A percentile compares a stretch with the other conserved stretches of the same genome.
Evolutionary conservation across 1,140 invertebrate genomes (phyloP).

Genomic region (Propsilocerus akamusi): DNA sequence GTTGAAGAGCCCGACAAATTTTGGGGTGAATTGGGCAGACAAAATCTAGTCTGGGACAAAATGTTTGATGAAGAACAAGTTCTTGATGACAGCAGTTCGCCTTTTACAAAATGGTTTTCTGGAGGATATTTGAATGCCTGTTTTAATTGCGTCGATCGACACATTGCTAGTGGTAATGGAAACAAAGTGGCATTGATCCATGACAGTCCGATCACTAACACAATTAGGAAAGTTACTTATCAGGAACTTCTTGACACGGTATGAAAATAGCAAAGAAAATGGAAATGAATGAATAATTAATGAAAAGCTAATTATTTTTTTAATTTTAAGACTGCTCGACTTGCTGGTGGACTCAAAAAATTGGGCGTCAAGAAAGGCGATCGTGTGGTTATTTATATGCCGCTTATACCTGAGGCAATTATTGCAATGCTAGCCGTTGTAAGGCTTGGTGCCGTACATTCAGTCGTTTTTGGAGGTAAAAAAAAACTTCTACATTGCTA

Average conservation of each 20-base stretch:
- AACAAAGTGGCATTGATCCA: conserved; percentile 68
- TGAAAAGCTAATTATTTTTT: conserved; percentile 3
- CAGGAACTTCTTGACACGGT: conserved; percentile 59
- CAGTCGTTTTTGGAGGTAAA: conserved; percentile 71
- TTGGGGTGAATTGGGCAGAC: conserved; percentile 57
- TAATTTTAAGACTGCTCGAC: conserved; percentile 37
- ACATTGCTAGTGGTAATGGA: conserved; percentile 61
- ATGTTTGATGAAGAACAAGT: conserved; percentile 61
- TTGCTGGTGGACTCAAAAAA: conserved; percentile 55
- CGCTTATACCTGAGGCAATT: conserved; percentile 70
- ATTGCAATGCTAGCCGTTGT: conserved; percentile 69
- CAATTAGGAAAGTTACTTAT: conserved; percentile 59
- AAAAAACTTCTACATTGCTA: neutral
- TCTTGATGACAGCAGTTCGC: conserved; percentile 60
- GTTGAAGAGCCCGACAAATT: conserved; percentile 65
- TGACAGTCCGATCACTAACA: conserved; percentile 71
- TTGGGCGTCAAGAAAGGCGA: conserved; percentile 60
- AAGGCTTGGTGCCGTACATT: conserved; percentile 68
- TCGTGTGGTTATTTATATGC: conserved; percentile 75
- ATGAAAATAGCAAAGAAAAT: conserved; percentile 8
- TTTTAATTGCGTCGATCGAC: conserved; percentile 82
- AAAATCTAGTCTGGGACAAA: conserved; percentile 58
- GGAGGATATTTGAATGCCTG: conserved; percentile 84
- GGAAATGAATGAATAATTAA: neutral
- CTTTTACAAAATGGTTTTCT: conserved; percentile 81